phyloP scores from a whole-genome alignment of 2,888 invertebrate genomes.

The Drosophila kokeensis region DNA sequence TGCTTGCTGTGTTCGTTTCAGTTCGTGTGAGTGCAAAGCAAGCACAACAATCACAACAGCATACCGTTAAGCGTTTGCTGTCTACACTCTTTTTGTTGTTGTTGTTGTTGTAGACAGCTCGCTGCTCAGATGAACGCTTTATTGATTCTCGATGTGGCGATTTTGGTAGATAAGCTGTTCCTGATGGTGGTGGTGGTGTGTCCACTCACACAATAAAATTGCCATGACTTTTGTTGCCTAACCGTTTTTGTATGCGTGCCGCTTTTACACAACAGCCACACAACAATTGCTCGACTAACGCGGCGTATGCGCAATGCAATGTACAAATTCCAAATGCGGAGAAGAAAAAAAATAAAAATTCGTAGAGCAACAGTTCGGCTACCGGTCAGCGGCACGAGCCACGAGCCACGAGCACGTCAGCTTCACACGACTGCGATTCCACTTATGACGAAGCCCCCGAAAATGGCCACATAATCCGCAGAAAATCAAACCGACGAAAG shows the following conservation, averaged over 20 bases:
- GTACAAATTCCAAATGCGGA: constrained; percentile 2
- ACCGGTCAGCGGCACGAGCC: constrained; percentile 20
- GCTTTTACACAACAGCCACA: constrained; percentile 48
- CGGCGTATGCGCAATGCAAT: constrained; percentile 61
- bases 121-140: constrained; percentile 6
- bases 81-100: background rate
- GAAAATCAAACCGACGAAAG: background rate
- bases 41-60: constrained; percentile 25
- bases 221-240: constrained; percentile 58
- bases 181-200: background rate
- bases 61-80: constrained; percentile 49
- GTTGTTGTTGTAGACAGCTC: background rate
- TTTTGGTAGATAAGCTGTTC: background rate
- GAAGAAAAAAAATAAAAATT: background rate
- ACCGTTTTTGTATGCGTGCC: constrained; percentile 30
- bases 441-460: constrained; percentile 26
- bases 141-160: constrained; percentile 24
- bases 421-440: constrained; percentile 45
- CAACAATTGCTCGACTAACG: constrained; percentile 58
- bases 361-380: constrained; percentile 5
- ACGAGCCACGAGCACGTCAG: constrained; percentile 57
- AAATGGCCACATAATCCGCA: constrained; percentile 15
- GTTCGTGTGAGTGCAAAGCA: constrained; percentile 11
- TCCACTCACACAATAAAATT: constrained; percentile 17
- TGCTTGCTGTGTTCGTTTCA: constrained; percentile 2